phyloP scores from a whole-genome alignment of 2,113 vertebrate species.

The Alouatta palliata region DNA sequence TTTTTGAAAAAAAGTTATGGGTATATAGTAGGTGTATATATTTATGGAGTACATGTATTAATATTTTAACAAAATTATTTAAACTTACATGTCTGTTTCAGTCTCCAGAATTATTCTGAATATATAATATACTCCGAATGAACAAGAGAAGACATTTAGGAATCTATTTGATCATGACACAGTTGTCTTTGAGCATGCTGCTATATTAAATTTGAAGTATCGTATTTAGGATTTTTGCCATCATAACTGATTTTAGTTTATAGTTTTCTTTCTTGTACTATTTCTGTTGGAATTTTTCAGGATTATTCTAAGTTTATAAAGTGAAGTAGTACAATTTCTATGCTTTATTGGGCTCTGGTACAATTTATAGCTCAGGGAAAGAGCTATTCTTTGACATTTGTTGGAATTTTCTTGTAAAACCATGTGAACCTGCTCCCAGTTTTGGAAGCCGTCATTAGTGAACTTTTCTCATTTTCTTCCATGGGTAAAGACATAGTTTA shows the following conservation, averaged over 20 bases:
- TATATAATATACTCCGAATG: background rate
- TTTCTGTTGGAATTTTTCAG: background rate
- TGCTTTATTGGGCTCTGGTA: background rate
- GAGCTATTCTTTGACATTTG: background rate
- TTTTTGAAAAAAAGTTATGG: no score
- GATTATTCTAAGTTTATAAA: slow-evolving; percentile 8
- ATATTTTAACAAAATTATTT: slow-evolving; percentile 11
- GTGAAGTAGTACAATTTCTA: background rate
- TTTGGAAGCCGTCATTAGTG: background rate
- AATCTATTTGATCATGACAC: background rate
- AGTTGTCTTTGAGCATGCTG: background rate
- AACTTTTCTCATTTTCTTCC: background rate
- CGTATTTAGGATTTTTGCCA: background rate
- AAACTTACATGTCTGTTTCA: background rate
- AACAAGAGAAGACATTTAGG: background rate
- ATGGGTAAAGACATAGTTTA: background rate
- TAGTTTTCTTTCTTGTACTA: background rate
- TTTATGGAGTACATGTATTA: background rate
- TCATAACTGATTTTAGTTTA: background rate
- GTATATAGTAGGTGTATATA: no score
- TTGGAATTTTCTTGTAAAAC: background rate
- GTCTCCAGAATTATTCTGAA: background rate
- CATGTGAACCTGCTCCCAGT: background rate
- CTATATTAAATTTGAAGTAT: background rate
- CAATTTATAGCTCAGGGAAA: background rate